These are phyloP conservation scores for Mimas tiliae DNA, from an alignment of 2,888 invertebrate genomes.

Conservation along the genomic window DNA sequence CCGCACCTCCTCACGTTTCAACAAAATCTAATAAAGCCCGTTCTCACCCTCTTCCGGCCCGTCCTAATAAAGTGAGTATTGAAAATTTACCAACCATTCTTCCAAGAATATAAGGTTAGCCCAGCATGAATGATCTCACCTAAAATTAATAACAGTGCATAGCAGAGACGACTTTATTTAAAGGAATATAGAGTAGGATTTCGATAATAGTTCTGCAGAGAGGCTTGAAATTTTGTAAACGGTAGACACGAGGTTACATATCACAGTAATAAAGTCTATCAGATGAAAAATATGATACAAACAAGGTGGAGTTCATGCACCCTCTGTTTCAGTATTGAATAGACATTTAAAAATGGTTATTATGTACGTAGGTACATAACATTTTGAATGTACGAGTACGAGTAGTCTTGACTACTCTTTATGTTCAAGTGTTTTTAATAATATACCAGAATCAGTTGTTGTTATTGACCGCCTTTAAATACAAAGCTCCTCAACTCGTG, in stretches of 20 bases:
- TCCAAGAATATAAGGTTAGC: slow-evolving; percentile 81
- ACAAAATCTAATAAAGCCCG: slow-evolving; percentile 82
- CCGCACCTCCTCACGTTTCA: slow-evolving; percentile 68
- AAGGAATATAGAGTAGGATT: slow-evolving; percentile 34
- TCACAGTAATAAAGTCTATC: slow-evolving; percentile 63
- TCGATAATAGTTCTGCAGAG: slow-evolving; percentile 31
- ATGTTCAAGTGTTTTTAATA: no score
- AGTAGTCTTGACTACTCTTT: no score
- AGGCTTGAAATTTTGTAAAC: slow-evolving; percentile 57
- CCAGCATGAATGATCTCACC: slow-evolving; percentile 64
- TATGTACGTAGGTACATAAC: neutral
- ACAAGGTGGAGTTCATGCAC: slow-evolving; percentile 49
- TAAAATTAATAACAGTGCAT: slow-evolving; percentile 42
- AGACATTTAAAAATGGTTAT: slow-evolving; percentile 26
- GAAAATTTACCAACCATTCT: slow-evolving; percentile 85
- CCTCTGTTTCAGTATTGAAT: slow-evolving; percentile 27
- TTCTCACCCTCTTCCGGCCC: slow-evolving; percentile 74
- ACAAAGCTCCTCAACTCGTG: no score
- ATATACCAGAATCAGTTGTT: no score
- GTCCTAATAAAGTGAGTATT: slow-evolving; percentile 85
- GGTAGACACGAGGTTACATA: slow-evolving; percentile 55
- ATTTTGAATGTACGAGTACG: no score
- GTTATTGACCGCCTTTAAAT: no score
- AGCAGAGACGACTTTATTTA: slow-evolving; percentile 43
- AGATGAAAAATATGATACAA: slow-evolving; percentile 71